Conservation (phyloP, 1,140 invertebrate genomes). For the Leptinotarsa lineolata region DNA sequence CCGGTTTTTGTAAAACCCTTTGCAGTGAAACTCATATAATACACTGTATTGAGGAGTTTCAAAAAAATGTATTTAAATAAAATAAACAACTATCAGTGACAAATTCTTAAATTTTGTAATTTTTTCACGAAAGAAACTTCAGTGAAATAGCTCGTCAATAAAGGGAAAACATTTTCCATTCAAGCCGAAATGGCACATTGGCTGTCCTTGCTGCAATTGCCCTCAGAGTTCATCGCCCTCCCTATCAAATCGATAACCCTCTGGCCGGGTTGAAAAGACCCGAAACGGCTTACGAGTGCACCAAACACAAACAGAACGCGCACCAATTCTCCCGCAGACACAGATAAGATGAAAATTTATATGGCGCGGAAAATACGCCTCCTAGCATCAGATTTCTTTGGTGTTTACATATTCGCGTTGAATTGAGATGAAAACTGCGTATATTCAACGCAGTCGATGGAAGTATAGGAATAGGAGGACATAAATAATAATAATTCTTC, state of each 20-base stretch:
- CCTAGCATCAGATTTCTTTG: background rate
- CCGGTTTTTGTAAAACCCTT: too few species aligned
- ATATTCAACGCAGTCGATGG: too few species aligned
- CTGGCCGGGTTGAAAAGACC: conserved; percentile 20
- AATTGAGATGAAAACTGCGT: background rate
- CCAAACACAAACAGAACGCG: background rate
- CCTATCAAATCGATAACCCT: conserved; percentile 29
- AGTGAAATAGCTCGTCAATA: too few species aligned
- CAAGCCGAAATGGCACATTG: background rate
- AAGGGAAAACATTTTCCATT: too few species aligned
- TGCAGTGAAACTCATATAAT: too few species aligned
- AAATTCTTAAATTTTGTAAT: too few species aligned
- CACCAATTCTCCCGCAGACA: conserved; percentile 23
- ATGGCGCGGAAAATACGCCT: conserved; percentile 14
- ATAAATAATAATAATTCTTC: too few species aligned
- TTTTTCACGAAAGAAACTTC: too few species aligned
- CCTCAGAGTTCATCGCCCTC: conserved; percentile 31
- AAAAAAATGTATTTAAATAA: too few species aligned
- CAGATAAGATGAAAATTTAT: conserved; percentile 22
- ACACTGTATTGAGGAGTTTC: too few species aligned
- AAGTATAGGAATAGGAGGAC: too few species aligned
- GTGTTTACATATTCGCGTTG: background rate
- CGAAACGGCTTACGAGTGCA: conserved; percentile 14
- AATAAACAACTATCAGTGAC: too few species aligned
- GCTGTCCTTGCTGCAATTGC: background rate